A percentile compares a stretch with the other conserved stretches of the same genome.
These are phyloP conservation scores for Carcina quercana DNA, from an alignment of 2,888 invertebrate species.

Conservation along the genomic window DNA sequence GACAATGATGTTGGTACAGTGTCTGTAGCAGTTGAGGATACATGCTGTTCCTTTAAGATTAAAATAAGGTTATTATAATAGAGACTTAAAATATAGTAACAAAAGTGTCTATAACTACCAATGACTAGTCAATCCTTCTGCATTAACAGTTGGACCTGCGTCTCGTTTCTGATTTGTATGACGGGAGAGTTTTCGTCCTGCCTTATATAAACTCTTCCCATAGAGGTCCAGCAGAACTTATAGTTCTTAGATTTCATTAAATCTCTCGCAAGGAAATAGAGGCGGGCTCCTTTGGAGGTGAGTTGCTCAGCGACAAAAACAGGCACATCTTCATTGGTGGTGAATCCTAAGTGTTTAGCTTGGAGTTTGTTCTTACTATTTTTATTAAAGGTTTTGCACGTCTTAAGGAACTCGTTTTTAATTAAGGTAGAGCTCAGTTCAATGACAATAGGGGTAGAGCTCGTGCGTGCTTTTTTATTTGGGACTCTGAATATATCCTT, in stretches of 20 bases:
- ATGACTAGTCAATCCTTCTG: neutral
- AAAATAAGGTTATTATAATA: no score
- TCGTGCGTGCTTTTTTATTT: conserved; percentile 1
- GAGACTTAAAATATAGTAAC: no score
- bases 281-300: conserved; percentile 9
- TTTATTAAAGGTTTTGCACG: conserved; percentile 10
- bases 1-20: no score
- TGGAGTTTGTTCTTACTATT: conserved; percentile 10
- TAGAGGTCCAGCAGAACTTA: conserved; percentile 11
- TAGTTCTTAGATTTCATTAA: conserved; percentile 5
- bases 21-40: no score
- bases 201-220: conserved; percentile 7
- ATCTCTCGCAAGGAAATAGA: conserved; percentile 12
- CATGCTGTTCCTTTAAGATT: no score
- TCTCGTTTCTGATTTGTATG: conserved; percentile 3
- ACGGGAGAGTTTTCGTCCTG: conserved; percentile 4
- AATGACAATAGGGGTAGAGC: conserved; percentile 6
- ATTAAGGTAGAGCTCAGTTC: conserved; percentile 4
- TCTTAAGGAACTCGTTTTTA: conserved; percentile 9
- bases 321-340: conserved; percentile 8
- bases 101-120: no score
- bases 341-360: conserved; percentile 14
- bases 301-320: conserved; percentile 11
- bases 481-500: conserved; percentile 8
- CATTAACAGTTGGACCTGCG: conserved; percentile 3